Conservation (phyloP, 2,888 invertebrate genomes). For the Drosophila pseudotakahashii region DNA sequence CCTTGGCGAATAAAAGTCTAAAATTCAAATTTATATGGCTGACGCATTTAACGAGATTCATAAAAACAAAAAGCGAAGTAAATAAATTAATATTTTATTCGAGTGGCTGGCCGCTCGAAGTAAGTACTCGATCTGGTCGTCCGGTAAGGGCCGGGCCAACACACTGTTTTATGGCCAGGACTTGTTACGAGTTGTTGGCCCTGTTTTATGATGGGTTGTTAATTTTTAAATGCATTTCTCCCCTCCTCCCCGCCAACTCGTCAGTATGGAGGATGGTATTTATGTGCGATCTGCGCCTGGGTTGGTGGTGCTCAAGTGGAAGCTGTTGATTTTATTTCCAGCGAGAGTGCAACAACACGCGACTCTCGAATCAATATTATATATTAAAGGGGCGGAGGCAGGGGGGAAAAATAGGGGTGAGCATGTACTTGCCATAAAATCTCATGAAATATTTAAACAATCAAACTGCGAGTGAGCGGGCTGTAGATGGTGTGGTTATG, state of each 20-base stretch:
- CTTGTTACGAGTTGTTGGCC: conserved; percentile 30
- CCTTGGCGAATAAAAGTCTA: conserved; percentile 8
- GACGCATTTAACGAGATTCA: conserved; percentile 57
- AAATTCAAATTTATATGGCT: conserved; percentile 64
- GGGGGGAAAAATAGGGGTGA: conserved; percentile 35
- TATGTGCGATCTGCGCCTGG: conserved; percentile 32
- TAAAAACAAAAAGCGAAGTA: conserved; percentile 45
- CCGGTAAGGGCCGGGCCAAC: conserved; percentile 31
- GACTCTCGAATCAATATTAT: conserved; percentile 37
- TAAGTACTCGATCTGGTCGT: conserved; percentile 22
- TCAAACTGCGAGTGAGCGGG: conserved; percentile 50
- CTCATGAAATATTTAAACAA: conserved; percentile 74
- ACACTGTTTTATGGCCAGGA: conserved; percentile 61
- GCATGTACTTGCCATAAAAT: conserved; percentile 54
- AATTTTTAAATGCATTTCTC: conserved; percentile 64
- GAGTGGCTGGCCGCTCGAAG: conserved; percentile 19
- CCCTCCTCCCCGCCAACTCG: conserved; percentile 42
- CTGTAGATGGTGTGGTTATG: conserved; percentile 62
- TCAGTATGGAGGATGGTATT: conserved; percentile 7
- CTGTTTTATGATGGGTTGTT: conserved; percentile 44
- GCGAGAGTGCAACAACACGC: conserved; percentile 28
- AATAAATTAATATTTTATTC: conserved; percentile 73
- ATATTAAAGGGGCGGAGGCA: neutral
- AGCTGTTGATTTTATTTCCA: conserved; percentile 44
- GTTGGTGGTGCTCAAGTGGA: conserved; percentile 50